Evolutionary conservation across 2,113 vertebrate species (phyloP), one percentile per base, ranked within the genome.

Genomic region (Neogobius melanostomus): DNA sequence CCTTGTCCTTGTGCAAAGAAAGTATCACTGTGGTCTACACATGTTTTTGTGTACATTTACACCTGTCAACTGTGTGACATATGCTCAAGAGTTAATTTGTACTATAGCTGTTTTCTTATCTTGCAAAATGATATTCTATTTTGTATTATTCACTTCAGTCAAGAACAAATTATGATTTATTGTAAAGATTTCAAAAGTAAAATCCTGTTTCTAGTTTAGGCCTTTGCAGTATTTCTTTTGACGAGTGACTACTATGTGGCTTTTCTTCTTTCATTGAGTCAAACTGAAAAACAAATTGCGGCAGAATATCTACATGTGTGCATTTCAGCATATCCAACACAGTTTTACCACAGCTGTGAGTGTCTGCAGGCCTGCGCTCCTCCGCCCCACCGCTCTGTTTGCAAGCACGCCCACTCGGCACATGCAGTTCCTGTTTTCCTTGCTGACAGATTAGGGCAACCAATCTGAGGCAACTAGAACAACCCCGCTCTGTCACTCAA

Each of bases 401-500:
- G 87, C 86, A 88, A 89, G 87, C 86, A 84, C 89, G 81, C 91
- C 92, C 86, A 93, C 92, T 93, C 87, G 28, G 68, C 78, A 86
- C 77, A 90, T 64, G 81, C 78, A 82, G 91, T 93, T 94, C 93
- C 92, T 93, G 93, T 93, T 93, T 93, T 93, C 88, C 84, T 85
- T 84, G 83, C 83, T 87, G 84, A 91, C 83, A 85, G 81, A 72
- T 81, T 46, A 52, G 64, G 52, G 48, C 76, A 86, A 82, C 92
- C 92, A 92, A 92, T 93, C 84, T 86, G 74, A 83, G 75, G 66
- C 60, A 69, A 69, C 82, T 53, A 83, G 52, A 89, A 79, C 87
- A 82, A 90, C 83, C 42, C 75, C 60, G 65, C 82, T 73, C 74
- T 69, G 76, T 85, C 79, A 90, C 83, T 85, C 82, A 87, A 77